Percentiles rank a stretch among this genome's conserved stretches.
These are phyloP conservation scores for Aethina tumida DNA, from an alignment of 1,140 invertebrate species.

Conservation along the genomic window DNA sequence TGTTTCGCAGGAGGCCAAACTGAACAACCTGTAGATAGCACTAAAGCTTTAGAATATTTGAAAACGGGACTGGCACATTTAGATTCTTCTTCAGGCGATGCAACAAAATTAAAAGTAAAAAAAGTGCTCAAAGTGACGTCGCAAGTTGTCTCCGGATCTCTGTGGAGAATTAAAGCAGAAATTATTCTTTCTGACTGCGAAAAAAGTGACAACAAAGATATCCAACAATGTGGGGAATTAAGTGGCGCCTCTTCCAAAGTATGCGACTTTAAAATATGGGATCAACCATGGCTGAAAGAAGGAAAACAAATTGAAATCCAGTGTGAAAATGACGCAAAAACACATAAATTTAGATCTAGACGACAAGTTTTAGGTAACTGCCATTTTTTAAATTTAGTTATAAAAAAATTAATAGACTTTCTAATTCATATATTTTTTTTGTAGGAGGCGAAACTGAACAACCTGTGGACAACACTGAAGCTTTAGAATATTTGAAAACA, in stretches of 20 bases:
- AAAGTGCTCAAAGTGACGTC: conserved; percentile 31
- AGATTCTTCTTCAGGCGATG: conserved; percentile 27
- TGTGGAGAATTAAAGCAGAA: conserved; percentile 40
- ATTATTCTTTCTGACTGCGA: conserved; percentile 41
- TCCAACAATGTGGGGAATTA: conserved; percentile 14
- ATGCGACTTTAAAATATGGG: conserved; percentile 44
- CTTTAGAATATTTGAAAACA: conserved; percentile 9
- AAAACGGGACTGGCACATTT: conserved; percentile 12
- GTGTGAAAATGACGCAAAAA: conserved; percentile 33
- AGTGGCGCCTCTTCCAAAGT: conserved; percentile 27
- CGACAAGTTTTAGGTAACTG: too few species aligned
- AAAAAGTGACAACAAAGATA: conserved; percentile 28
- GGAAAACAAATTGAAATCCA: conserved; percentile 39
- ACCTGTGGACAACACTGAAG: conserved; percentile 4
- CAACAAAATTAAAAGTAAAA: conserved; percentile 33
- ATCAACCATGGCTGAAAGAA: conserved; percentile 47
- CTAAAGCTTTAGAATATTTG: not conserved
- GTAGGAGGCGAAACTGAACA: conserved; percentile 1
- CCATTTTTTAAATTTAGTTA: too few species aligned
- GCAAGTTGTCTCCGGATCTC: conserved; percentile 37
- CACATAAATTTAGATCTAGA: conserved; percentile 10
- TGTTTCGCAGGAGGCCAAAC: not conserved
- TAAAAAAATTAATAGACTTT: too few species aligned
- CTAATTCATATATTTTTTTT: too few species aligned
- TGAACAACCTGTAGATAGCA: not conserved